These are phyloP conservation scores for Eospalax fontanierii DNA, from an alignment of 2,797 vertebrate genomes.

Conservation along the genomic window DNA sequence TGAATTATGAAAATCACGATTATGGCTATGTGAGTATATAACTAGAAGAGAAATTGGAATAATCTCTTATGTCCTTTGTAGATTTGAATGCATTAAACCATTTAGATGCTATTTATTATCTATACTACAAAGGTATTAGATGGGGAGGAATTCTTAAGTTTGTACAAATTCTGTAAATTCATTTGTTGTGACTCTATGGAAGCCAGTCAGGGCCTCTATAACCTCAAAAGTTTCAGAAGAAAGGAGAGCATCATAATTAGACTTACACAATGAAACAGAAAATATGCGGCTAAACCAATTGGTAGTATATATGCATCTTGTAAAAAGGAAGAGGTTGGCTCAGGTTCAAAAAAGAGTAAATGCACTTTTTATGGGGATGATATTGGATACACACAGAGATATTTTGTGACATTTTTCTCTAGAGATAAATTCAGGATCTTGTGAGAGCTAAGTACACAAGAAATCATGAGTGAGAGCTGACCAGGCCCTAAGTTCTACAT, in stretches of 20 bases:
- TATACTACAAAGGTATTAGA: background rate
- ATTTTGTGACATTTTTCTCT: constrained; percentile 1
- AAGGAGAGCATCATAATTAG: background rate
- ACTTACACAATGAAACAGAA: background rate
- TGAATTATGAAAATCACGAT: constrained; percentile 16
- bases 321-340: background rate
- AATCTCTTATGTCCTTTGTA: background rate
- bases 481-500: background rate
- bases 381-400: constrained; percentile 22
- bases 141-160: background rate
- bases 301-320: background rate
- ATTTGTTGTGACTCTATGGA: background rate
- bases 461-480: background rate
- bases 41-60: background rate
- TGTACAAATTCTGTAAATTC: background rate
- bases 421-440: constrained; percentile 40
- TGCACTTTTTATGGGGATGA: background rate
- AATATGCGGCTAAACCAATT: background rate
- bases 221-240: background rate
- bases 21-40: background rate
- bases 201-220: background rate
- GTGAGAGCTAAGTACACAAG: background rate
- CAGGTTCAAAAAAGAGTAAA: constrained; percentile 28
- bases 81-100: background rate
- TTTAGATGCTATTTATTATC: constrained; percentile 1